Conservation (phyloP, 2,888 invertebrate genomes). For the Polydrusus pterygomalis region DNA sequence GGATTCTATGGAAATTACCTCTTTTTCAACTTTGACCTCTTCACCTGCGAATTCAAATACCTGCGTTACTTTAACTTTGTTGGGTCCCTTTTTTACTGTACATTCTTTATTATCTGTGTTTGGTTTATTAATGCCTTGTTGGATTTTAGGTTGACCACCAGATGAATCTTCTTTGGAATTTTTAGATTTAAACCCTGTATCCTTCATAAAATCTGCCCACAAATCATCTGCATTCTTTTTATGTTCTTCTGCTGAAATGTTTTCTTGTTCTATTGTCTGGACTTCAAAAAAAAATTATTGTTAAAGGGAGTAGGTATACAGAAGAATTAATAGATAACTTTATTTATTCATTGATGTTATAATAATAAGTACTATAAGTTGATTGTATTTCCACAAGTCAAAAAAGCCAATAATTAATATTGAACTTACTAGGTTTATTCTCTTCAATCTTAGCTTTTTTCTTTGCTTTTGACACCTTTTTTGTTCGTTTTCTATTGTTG, state of each 20-base stretch:
- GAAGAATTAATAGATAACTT: too few species aligned
- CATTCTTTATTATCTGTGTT: slow-evolving; percentile 56
- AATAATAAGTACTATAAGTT: too few species aligned
- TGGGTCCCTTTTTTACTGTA: slow-evolving; percentile 66
- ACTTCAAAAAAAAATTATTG: slow-evolving; percentile 6
- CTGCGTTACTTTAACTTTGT: slow-evolving; percentile 78
- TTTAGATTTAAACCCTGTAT: slow-evolving; percentile 75
- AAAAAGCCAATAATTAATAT: not conserved
- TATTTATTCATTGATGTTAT: too few species aligned
- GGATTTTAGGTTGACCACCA: slow-evolving; percentile 8
- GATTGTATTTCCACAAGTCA: too few species aligned
- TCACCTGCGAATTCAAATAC: slow-evolving; percentile 93
- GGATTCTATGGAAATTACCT: slow-evolving; percentile 68
- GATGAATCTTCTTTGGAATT: slow-evolving; percentile 48
- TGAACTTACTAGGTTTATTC: slow-evolving; percentile 60
- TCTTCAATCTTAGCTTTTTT: slow-evolving; percentile 57
- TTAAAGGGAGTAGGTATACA: too few species aligned
- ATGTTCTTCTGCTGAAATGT: slow-evolving; percentile 69
- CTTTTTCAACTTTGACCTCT: slow-evolving; percentile 81
- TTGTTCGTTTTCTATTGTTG: slow-evolving; percentile 62
- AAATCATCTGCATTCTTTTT: slow-evolving; percentile 84
- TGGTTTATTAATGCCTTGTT: slow-evolving; percentile 49
- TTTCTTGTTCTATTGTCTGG: slow-evolving; percentile 29
- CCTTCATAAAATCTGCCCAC: slow-evolving; percentile 87
- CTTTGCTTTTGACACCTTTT: slow-evolving; percentile 56